Evolutionary conservation across 2,888 invertebrate genomes (phyloP), one percentile per base, ranked within the genome.

Genomic region (Pheosia tremula): DNA sequence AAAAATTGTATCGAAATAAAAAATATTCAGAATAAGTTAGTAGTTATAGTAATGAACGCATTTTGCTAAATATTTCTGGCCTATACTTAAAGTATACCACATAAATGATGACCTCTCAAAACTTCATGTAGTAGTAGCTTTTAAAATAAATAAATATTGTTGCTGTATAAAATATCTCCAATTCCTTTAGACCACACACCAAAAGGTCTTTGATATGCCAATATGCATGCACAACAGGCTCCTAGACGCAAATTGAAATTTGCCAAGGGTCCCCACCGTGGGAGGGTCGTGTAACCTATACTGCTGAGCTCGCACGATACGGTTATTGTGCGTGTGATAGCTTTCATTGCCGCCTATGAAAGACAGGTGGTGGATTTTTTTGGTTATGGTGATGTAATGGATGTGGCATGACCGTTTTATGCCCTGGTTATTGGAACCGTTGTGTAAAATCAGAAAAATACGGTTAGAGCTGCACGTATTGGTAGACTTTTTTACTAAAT

Each of bases 191-290:
- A 41, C 66, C 68, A 61, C 39, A 41, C 60, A 57, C 56, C 55
- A 68, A 70, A 73, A 71, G 78, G 74, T 67, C 79, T 83, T 81
- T 84, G 85, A 85, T 82, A 83, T 80, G 80, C 80, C 84, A 85
- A 85, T 86, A 85, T 83, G 85, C 83, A 84, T 81, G 82, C 86
- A 73, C 75, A 79, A 81, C 80, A 78, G 75, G 75, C 74, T 75
- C 74, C 75, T 77, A 72, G 78, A 78, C 78, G 80, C 84, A 84
- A 86, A 86, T 86, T 86, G 84, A 83, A 86, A 86, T 84, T 85
- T 79, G 76, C 78, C 75, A 69, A 77, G 72, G 72, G 64, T 65
- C 66, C 66, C 62, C 57, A 69, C 69, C 67, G 69, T 50, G 57
- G 59, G 55, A 60, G 66, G 74, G 67, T 74, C 70, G 67, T 58